A percentile compares a stretch with the other conserved stretches of the same genome.
Evolutionary conservation across 2,113 vertebrate species (phyloP).

Genomic region (Trichomycterus rosablanca): DNA sequence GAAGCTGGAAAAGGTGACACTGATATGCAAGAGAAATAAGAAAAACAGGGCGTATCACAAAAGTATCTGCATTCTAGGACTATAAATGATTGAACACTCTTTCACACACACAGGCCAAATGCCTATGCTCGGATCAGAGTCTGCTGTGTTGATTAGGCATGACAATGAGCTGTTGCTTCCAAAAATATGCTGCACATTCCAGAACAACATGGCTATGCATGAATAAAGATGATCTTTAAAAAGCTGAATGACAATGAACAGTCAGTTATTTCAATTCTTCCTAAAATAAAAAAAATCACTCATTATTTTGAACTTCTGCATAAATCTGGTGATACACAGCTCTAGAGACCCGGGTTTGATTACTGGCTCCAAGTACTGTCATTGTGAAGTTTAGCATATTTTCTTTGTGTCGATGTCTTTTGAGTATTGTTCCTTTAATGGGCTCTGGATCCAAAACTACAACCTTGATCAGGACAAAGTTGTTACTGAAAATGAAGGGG

Average conservation of each 20-base stretch:
- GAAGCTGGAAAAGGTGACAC: not conserved
- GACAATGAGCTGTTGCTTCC: conserved; percentile 70
- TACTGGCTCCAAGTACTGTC: too few species aligned
- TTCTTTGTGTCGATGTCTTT: too few species aligned
- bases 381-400: too few species aligned
- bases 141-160: conserved; percentile 67
- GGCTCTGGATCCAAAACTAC: too few species aligned
- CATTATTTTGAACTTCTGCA: too few species aligned
- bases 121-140: conserved; percentile 51
- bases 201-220: conserved; percentile 62
- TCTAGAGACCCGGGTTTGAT: too few species aligned
- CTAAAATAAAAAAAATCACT: too few species aligned
- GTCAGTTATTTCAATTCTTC: conserved; percentile 35
- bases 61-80: conserved; percentile 9
- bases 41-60: not conserved
- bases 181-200: conserved; percentile 57
- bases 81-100: conserved; percentile 13
- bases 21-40: not conserved
- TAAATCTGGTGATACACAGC: too few species aligned
- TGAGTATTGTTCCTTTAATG: too few species aligned
- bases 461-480: too few species aligned
- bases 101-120: conserved; percentile 25
- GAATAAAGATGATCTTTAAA: conserved; percentile 72
- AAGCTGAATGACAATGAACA: conserved; percentile 65
- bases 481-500: too few species aligned